phyloP scores from a whole-genome alignment of 2,888 invertebrate species.

The Tuta absoluta region DNA sequence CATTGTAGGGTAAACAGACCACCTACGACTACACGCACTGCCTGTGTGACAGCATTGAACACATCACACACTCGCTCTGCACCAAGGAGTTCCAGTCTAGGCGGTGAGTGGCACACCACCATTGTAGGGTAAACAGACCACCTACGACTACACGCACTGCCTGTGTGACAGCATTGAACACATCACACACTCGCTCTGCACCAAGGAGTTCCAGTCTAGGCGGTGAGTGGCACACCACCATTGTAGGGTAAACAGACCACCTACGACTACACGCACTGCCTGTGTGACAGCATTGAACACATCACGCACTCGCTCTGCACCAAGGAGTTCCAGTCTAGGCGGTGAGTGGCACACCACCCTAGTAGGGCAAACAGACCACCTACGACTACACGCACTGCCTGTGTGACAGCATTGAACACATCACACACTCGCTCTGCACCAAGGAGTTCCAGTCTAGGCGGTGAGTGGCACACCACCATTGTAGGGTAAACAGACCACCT shows the following conservation, averaged over 20 bases:
- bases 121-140: slow-evolving; percentile 79
- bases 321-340: too few relatives aligned
- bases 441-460: slow-evolving; percentile 98
- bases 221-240: slow-evolving; percentile 66
- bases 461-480: slow-evolving; percentile 89
- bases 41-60: slow-evolving; percentile 98
- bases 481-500: slow-evolving; percentile 99
- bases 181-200: slow-evolving; percentile 99
- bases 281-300: too few relatives aligned
- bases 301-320: too few relatives aligned
- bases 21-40: slow-evolving; percentile 99
- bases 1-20: slow-evolving; percentile 60
- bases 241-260: neutral
- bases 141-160: slow-evolving; percentile 99
- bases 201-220: slow-evolving; percentile 98
- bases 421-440: slow-evolving; percentile 99
- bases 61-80: slow-evolving; percentile 99
- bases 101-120: slow-evolving; percentile 65
- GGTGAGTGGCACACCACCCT: slow-evolving; percentile 89
- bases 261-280: too few relatives aligned
- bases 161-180: slow-evolving; percentile 99
- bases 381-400: slow-evolving; percentile 99
- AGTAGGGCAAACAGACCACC: slow-evolving; percentile 99
- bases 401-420: slow-evolving; percentile 98
- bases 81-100: slow-evolving; percentile 99